A percentile compares a stretch with the other conserved stretches of the same genome.
These are phyloP conservation scores for Cantharis rufa DNA, from an alignment of 2,888 invertebrate genomes.

Conservation along the genomic window DNA sequence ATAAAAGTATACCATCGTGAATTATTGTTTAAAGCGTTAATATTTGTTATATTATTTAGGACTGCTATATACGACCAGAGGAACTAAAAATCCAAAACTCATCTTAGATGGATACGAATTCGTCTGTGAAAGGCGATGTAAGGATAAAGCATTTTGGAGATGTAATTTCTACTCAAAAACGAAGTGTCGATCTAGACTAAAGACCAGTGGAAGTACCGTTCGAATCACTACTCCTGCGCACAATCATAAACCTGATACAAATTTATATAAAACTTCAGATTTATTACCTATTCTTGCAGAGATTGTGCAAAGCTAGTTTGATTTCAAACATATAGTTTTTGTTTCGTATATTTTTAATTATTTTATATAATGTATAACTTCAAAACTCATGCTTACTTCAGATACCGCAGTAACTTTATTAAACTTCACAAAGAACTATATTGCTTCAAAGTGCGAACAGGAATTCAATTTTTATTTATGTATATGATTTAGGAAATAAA, in stretches of 20 bases:
- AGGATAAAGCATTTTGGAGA: constrained; percentile 42
- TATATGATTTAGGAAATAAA: not conserved
- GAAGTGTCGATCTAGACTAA: constrained; percentile 33
- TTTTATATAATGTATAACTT: not conserved
- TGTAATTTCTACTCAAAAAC: constrained; percentile 40
- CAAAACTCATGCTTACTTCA: not conserved
- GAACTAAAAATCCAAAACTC: constrained; percentile 33
- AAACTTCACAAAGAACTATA: no score
- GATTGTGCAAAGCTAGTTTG: not conserved
- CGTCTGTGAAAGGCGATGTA: constrained; percentile 18
- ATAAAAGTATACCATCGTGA: not conserved
- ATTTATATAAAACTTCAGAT: not conserved
- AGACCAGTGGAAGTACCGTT: constrained; percentile 27
- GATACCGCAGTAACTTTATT: no score
- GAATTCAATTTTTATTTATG: not conserved
- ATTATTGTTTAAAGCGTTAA: not conserved
- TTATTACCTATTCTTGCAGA: not conserved
- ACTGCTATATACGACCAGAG: constrained; percentile 27
- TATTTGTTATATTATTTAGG: constrained; percentile 23
- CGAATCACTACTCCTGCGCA: constrained; percentile 6
- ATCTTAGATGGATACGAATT: constrained; percentile 30
- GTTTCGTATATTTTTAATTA: not conserved
- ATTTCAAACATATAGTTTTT: not conserved
- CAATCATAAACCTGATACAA: not conserved
- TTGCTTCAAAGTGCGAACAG: not conserved